Base-by-base conservation (phyloP, 2,113 vertebrate species). In the Bos javanicus region DNA sequence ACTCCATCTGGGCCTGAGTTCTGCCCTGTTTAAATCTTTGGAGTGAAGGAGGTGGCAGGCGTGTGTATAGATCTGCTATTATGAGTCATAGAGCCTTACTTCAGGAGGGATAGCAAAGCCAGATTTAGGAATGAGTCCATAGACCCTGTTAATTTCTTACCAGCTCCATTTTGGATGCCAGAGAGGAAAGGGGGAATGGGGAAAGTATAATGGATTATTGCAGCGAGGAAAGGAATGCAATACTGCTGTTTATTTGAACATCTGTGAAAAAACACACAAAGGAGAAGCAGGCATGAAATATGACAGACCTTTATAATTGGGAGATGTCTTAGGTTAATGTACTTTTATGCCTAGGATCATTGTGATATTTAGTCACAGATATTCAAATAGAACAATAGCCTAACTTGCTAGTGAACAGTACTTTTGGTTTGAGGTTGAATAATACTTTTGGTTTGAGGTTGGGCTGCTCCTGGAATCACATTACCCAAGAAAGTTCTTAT, bases 11-110 rank as follows among this genome's bases (percentile, higher is more conserved):
- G 91, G 23, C 54, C 74, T 17, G n/a, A 28, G 43, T 91, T 62
- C 86, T 89, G 4, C 21, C 4, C 82, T 84, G 15, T 94, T 64
- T 87, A 74, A 92, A 86, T 94, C 80, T 98, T 96, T 88, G 62
- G 89, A 83, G 8, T 7, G 5, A 84, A 96, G 98, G 2, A 3
- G 23, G 13, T 85, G 67, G 50, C 14, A 83, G 90, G 5, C n/a
- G 52, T 10, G 33, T 48, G 26, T 2, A 36, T 26, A 48, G n/a
- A 59, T 88, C 33, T 78, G 10, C 56, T 48, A 14, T n/a, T 33
- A 14, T 30, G 82, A 96, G 64, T 93, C 48, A 25, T 6, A 60
- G 60, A 94, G 48, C 46, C 5, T 71, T 71, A 57, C 17, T 87
- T 84, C 28, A 85, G 25, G 48, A 84, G 48, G 33, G 6, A 23